phyloP scores from a whole-genome alignment of 2,888 invertebrate species.

The Nipponacmea schrenckii region DNA sequence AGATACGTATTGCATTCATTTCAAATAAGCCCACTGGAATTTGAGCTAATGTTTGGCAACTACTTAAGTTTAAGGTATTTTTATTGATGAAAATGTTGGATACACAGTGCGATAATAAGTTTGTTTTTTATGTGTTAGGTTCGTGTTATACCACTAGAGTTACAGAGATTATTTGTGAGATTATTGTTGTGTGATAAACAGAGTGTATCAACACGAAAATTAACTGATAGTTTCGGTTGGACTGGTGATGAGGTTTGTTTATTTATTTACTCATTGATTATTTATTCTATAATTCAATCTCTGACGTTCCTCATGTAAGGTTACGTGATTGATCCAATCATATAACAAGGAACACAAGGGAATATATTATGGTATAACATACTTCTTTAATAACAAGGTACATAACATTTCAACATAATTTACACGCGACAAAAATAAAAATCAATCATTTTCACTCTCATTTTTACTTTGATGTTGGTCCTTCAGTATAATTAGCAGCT shows the following conservation, averaged over 20 bases:
- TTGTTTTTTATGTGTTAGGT: slow-evolving; percentile 42
- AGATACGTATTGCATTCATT: too few relatives aligned
- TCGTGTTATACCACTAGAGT: slow-evolving; percentile 65
- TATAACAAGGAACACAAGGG: too few relatives aligned
- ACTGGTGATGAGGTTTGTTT: slow-evolving; percentile 65
- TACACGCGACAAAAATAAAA: too few relatives aligned
- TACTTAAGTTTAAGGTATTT: background rate
- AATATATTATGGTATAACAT: too few relatives aligned
- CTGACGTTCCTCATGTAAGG: too few relatives aligned
- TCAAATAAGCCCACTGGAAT: background rate
- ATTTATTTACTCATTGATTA: background rate
- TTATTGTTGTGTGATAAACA: slow-evolving; percentile 63
- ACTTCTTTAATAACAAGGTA: too few relatives aligned
- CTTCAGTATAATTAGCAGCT: too few relatives aligned
- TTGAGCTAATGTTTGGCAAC: background rate
- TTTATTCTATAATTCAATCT: background rate
- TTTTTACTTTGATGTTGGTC: too few relatives aligned
- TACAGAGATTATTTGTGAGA: slow-evolving; percentile 65
- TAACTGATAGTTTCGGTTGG: slow-evolving; percentile 70
- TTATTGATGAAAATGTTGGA: background rate
- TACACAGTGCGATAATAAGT: too few relatives aligned
- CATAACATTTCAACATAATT: too few relatives aligned
- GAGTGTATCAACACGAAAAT: slow-evolving; percentile 61
- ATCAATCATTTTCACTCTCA: too few relatives aligned
- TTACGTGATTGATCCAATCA: too few relatives aligned